Evolutionary conservation across 1,140 invertebrate genomes (phyloP), one percentile per base, ranked within the genome.

Genomic region (Tetragnatha versicolor): DNA sequence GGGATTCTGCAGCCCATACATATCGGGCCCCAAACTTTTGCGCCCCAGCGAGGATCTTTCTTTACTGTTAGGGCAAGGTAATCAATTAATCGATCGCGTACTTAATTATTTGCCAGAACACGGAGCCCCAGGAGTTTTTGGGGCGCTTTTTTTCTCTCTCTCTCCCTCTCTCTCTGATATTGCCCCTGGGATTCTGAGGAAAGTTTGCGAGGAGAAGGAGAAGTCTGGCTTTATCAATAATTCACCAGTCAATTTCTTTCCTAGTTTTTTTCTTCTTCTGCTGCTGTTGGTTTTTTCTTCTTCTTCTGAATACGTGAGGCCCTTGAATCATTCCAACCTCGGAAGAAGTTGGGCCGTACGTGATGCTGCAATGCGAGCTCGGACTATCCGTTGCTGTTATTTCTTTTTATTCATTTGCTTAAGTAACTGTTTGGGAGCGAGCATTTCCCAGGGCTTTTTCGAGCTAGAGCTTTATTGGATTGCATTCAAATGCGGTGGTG

Each of bases 21-120:
- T 77, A 60, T 66, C 3, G 61, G 72, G 55, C 58, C 60, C 27
- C 29, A 12, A 69, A 53, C 45, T 58, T n/a, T n/a, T 58, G 12
- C 47, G 69, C 60, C 42, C 42, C n/a, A 17, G 37, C 42, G 66
- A 65, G 66, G 66, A 77, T 77, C 73, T 66, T 77, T 77, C 73
- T 66, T 61, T 35, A 47, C 37, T 77, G 73, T 77, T 77, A 61
- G 55, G 70, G 37, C 53, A 73, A 77, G 73, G 73, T 77, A 61
- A 77, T 77, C 73, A 77, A 77, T 77, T 77, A 77, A 77, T 77
- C 73, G 73, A 77, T 77, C 55, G 73, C 60, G 47, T 77, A 77
- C 73, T 77, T 77, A 77, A 77, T 77, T 77, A 77, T 77, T 77
- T 77, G 73, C 45, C 73, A 77, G 73, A 75, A 75, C 70, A 75